Evolutionary conservation across 2,113 vertebrate genomes (phyloP).

Genomic region (Thalassarche chlororhynchos): DNA sequence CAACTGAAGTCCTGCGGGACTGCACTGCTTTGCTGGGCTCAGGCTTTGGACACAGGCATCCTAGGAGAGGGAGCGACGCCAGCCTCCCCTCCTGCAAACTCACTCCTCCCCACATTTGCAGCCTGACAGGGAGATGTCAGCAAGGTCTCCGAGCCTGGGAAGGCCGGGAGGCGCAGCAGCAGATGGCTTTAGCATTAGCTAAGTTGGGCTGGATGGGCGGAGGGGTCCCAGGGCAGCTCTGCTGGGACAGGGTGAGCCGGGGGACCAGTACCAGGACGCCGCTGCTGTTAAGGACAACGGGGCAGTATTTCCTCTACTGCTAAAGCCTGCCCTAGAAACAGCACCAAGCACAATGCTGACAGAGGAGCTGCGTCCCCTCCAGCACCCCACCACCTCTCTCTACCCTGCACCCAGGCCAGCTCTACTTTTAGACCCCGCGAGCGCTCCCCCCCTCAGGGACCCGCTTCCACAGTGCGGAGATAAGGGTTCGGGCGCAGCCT

Average conservation of each 20-base stretch:
- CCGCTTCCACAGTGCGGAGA: not conserved
- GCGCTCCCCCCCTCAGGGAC: not conserved
- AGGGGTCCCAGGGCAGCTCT: not conserved
- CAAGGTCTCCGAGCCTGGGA: not conserved
- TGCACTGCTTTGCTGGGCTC: rapidly evolving
- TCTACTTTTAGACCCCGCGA: not conserved
- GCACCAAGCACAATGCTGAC: not conserved
- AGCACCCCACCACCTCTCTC: not conserved
- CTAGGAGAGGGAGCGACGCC: rapidly evolving
- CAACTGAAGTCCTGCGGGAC: rapidly evolving
- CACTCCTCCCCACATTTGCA: not conserved
- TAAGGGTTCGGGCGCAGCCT: not conserved
- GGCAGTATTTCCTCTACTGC: not conserved
- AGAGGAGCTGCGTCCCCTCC: not conserved
- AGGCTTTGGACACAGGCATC: not conserved
- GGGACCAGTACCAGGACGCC: not conserved
- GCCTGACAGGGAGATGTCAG: not conserved
- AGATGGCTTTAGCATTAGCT: not conserved
- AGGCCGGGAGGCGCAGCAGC: not conserved
- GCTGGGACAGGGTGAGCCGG: rapidly evolving
- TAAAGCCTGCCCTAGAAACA: not conserved
- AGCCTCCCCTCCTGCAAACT: not conserved
- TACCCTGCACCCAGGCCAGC: not conserved
- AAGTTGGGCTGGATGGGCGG: not conserved
- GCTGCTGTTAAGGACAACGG: not conserved